Evolutionary conservation across 2,888 invertebrate genomes (phyloP), one percentile per base, ranked within the genome.

Genomic region (Nysson spinosus): DNA sequence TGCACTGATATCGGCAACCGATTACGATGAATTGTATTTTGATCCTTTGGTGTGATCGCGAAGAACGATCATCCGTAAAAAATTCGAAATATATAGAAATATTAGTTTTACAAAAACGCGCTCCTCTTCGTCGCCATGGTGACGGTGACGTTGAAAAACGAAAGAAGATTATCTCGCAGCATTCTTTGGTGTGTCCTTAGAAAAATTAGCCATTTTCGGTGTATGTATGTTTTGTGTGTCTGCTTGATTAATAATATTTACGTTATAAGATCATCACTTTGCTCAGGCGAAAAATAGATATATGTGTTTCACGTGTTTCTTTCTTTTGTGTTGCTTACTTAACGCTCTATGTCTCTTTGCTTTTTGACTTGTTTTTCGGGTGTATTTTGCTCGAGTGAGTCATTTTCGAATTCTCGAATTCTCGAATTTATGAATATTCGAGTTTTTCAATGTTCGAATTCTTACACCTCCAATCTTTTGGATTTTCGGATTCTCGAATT

Each of bases 281-380:
- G 69, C 58, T 67, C 71, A 61, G 77, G 79, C 80, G 76, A 81
- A 81, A 81, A 81, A 81, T 81, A 81, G 77, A 77, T 72, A 78
- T 76, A 66, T 75, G 51, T 58, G 54, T 67, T 63, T 71, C 67
- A 63, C 55, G 67, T 72, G 47, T 54, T 55, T 62, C 49, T 40
- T 20, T 49, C 40, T 39, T 35, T 22, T 46, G 19, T 50, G 12
- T 40, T 42, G 49, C 12, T 30, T 11, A n/a, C 42, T 47, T 28
- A 42, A 66, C 52, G 19, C 58, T 54, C 42, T 37, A 28, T 24
- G 14, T 32, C 26, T 11, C 30, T 26, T 43, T 57, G 9, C 14
- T 3, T 32, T 32, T 11, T 2, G 2, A 7, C 39, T 24, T 32
- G 19, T n/a, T n/a, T n/a, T n/a, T n/a, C n/a, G n/a, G n/a, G n/a